Evolutionary conservation across 2,113 vertebrate species (phyloP), one percentile per base, ranked within the genome.

Genomic region (Pavo muticus): DNA sequence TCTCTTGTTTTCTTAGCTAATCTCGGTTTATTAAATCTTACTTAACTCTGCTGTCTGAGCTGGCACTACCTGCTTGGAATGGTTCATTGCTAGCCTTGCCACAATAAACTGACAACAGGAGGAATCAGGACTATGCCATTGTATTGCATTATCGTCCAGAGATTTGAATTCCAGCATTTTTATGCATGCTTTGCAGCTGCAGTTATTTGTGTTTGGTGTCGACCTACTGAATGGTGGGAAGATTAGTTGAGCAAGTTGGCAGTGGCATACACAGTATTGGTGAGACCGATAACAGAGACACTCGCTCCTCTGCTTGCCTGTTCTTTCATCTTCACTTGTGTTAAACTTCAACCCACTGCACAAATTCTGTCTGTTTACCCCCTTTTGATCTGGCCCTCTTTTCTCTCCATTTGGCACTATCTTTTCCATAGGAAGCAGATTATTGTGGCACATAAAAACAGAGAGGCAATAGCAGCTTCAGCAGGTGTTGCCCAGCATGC

Each of bases 401-500:
- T 90, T 50, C 42, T 81, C 50, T 88, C n/a, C 9, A 19, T 71
- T 94, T 90, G 80, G 52, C 79, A 86, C 69, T 74, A 6, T 29
- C 3, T 77, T 91, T 94, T 91, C 52, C 29, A 69, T 24, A 57
- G 86, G 79, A 95, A 93, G 72, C 60, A 74, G 65, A 71, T 94
- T 80, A 81, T 86, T 74, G 56, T 77, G 69, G 73, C 65, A 64
- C 61, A 30, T 24, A 45, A 91, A 88, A 89, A 74, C 48, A 68
- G 52, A 78, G n/a, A 95, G 42, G 16, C 45, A 45, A 72, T 70
- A 88, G 75, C 45, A 86, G 50, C 60, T 77, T 77, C 79, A 92
- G 45, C 95, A 96, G 96, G 91, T 93, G 92, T 77, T 91, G 73
- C 79, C 69, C 92, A 90, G 88, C 79, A 57, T 86, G 95, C 65